Evolutionary conservation across 1,140 invertebrate genomes (phyloP).

Genomic region (Hypothenemus hampei): DNA sequence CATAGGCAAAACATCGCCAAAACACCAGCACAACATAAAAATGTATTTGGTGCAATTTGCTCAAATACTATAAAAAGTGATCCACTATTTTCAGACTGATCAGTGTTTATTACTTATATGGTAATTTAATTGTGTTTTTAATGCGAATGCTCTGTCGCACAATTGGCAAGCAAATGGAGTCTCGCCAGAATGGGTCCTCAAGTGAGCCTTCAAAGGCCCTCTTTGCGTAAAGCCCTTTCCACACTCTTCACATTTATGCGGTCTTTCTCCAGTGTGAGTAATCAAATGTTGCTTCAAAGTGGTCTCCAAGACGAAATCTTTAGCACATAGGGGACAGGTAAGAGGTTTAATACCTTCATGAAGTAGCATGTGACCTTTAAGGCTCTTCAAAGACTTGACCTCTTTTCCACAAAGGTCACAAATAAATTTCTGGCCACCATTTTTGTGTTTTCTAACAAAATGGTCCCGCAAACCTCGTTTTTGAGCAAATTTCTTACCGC

Average conservation of each 20-base stretch:
- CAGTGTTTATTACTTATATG: constrained; percentile 25
- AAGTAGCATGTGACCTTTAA: constrained; percentile 35
- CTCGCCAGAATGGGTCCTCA: constrained; percentile 70
- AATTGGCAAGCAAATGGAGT: constrained; percentile 63
- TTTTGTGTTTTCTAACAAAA: constrained; percentile 25
- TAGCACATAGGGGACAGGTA: constrained; percentile 40
- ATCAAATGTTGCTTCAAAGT: constrained; percentile 70
- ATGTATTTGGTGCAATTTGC: too few species aligned
- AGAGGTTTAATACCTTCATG: constrained; percentile 41
- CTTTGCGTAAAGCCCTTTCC: constrained; percentile 67
- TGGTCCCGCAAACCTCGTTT: constrained; percentile 29
- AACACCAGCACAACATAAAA: too few species aligned
- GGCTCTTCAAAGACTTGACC: constrained; percentile 35
- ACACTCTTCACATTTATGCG: constrained; percentile 70
- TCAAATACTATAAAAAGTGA: too few species aligned
- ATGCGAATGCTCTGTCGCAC: constrained; percentile 44
- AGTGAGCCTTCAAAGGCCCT: constrained; percentile 42
- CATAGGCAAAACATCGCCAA: too few species aligned
- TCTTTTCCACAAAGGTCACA: constrained; percentile 51
- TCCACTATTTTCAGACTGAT: not conserved
- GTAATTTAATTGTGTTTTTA: constrained; percentile 26
- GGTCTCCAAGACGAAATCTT: constrained; percentile 62
- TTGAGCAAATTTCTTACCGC: constrained; percentile 48
- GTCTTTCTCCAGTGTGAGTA: constrained; percentile 68
- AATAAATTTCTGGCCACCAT: constrained; percentile 32